Conservation (phyloP, 2,113 vertebrate species). For the Canis aureus region DNA sequence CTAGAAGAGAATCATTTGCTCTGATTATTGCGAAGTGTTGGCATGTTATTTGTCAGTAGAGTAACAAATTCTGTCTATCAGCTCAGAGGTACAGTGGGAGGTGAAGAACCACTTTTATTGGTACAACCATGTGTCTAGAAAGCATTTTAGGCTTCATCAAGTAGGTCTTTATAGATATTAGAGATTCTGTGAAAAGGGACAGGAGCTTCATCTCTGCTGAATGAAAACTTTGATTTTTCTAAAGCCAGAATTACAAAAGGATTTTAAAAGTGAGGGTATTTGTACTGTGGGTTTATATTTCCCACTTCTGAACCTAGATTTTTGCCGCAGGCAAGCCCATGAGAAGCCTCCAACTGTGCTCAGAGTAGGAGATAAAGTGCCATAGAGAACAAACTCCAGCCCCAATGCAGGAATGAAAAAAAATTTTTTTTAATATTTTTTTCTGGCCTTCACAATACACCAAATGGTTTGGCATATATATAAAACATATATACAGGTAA, state of each 20-base stretch:
- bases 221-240: conserved; percentile 67
- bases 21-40: not conserved
- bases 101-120: conserved; percentile 16
- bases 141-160: not conserved
- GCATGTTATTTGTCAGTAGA: conserved; percentile 7
- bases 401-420: not conserved
- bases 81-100: conserved; percentile 15
- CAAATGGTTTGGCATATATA: not conserved
- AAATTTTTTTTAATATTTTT: not conserved
- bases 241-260: conserved; percentile 48
- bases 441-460: not conserved
- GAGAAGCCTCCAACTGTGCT: not conserved
- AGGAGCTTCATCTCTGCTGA: not conserved
- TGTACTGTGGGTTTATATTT: not conserved
- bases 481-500: not conserved
- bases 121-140: not conserved
- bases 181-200: not conserved
- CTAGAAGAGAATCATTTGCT: not conserved
- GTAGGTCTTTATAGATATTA: conserved; percentile 6
- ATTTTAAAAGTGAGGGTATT: not conserved
- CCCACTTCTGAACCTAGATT: not conserved
- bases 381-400: not conserved
- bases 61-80: not conserved
- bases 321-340: not conserved
- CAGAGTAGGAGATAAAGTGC: not conserved